These are phyloP conservation scores for Drosophila carrolli DNA, from an alignment of 1,140 invertebrate genomes.

Conservation along the genomic window DNA sequence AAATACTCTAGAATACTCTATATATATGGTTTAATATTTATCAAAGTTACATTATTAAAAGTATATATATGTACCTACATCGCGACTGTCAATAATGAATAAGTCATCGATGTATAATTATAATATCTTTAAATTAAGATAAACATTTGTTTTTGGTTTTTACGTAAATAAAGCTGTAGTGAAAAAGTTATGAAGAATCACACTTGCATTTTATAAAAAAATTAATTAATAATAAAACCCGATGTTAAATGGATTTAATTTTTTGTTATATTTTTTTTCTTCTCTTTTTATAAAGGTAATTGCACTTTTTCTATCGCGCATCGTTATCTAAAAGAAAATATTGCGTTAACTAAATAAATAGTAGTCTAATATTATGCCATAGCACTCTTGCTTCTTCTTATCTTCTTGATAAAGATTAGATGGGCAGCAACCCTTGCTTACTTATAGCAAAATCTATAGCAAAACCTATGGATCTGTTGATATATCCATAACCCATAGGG, in stretches of 20 bases:
- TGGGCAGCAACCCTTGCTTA: neutral
- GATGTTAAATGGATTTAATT: neutral
- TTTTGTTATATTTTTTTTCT: too few relatives aligned
- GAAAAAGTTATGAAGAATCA: too few relatives aligned
- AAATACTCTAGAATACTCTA: neutral
- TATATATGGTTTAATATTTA: neutral
- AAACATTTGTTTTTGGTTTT: too few relatives aligned
- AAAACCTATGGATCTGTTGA: neutral
- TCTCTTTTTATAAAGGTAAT: too few relatives aligned
- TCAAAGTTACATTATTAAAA: neutral
- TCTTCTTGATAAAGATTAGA: neutral
- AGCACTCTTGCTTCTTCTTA: neutral
- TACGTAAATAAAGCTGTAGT: too few relatives aligned
- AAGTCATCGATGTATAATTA: too few relatives aligned
- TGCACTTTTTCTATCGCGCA: neutral
- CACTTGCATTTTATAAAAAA: too few relatives aligned
- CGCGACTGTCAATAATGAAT: too few relatives aligned
- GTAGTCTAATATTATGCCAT: neutral
- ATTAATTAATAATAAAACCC: too few relatives aligned
- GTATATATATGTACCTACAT: neutral
- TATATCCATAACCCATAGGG: conserved; percentile 5
- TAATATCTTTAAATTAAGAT: too few relatives aligned
- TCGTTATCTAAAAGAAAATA: neutral
- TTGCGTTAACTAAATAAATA: conserved; percentile 4
- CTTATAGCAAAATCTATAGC: neutral